Evolutionary conservation across 2,797 vertebrate species (phyloP), one percentile per base, ranked within the genome.

Genomic region (Petrocephalus schoutedeni): DNA sequence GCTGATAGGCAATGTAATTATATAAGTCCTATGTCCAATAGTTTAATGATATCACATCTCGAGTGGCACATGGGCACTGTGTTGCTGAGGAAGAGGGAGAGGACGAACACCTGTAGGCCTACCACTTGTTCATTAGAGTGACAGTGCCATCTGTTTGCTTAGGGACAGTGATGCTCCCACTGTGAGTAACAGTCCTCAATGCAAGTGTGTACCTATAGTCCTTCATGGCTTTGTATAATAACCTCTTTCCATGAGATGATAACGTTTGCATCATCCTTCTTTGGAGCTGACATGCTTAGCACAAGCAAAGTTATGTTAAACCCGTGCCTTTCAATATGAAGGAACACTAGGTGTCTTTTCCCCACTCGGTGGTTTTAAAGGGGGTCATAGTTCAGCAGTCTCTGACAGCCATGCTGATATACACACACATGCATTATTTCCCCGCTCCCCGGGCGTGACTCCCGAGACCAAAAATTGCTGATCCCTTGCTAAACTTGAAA

Each of bases 401-500:
- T 23, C n/a, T 82, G 77, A 51, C 51, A 53, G 12, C 16, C 51
- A 87, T 32, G 51, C 51, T 41, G 10, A 87, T 32, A 56, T 10
- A 36, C 86, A 87, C 54, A 58, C 19, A 28, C 28, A 87, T 12
- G 67, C 59, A 3, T 61, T 45, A 0, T 14, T n/a, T 16, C 19
- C 14, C 36, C 32, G 45, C 91, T 89, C 85, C 90, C 90, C 53
- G 82, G 90, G 90, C 90, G 64, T 45, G 87, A 85, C 4, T 89
- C 91, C 87, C 86, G 87, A 84, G 85, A 67, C 82, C 59, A 80
- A 87, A 92, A 93, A 92, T 84, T 85, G 85, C 90, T 89, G 90
- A 91, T 89, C 71, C 49, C 80, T 87, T 89, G 88, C 89, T 90
- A 92, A 91, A 71, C 41, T 90, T 88, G 86, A 67, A 93, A 93